These are phyloP conservation scores for Arge pagana DNA, from an alignment of 2,888 invertebrate genomes.

Conservation along the genomic window DNA sequence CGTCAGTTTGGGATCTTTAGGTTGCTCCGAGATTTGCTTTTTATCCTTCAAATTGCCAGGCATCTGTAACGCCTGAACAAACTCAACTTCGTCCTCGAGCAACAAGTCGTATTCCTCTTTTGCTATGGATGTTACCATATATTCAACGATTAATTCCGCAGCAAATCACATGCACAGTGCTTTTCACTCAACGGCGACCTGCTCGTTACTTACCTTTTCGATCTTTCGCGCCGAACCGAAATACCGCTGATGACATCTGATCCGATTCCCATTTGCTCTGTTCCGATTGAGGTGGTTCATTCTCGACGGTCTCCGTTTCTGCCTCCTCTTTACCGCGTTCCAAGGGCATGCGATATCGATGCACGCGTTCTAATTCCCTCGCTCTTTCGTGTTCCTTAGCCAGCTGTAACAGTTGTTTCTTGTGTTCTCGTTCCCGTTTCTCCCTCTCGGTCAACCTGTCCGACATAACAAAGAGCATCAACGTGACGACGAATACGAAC, in stretches of 20 bases:
- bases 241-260: conserved; percentile 90
- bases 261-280: conserved; percentile 98
- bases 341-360: conserved; percentile 93
- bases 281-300: conserved; percentile 75
- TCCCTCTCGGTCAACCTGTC: conserved; percentile 85
- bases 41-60: conserved; percentile 68
- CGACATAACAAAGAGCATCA: conserved; percentile 35
- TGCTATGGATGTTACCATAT: conserved; percentile 52
- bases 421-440: conserved; percentile 82
- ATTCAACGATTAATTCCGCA: too few species aligned
- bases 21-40: conserved; percentile 33
- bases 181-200: too few species aligned
- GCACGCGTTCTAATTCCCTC: conserved; percentile 87
- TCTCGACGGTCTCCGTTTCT: conserved; percentile 72
- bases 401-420: conserved; percentile 85
- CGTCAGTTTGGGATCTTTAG: conserved; percentile 57
- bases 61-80: conserved; percentile 86
- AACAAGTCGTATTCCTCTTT: conserved; percentile 89
- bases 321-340: conserved; percentile 87
- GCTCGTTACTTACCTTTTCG: conserved; percentile 63
- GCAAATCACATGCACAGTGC: too few species aligned
- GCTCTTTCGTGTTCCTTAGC: conserved; percentile 97
- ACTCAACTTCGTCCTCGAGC: conserved; percentile 96
- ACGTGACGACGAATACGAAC: conserved; percentile 3
- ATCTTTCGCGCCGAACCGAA: conserved; percentile 93